Conservation (phyloP, 2,888 invertebrate genomes). For the Xiphydria camelus region DNA sequence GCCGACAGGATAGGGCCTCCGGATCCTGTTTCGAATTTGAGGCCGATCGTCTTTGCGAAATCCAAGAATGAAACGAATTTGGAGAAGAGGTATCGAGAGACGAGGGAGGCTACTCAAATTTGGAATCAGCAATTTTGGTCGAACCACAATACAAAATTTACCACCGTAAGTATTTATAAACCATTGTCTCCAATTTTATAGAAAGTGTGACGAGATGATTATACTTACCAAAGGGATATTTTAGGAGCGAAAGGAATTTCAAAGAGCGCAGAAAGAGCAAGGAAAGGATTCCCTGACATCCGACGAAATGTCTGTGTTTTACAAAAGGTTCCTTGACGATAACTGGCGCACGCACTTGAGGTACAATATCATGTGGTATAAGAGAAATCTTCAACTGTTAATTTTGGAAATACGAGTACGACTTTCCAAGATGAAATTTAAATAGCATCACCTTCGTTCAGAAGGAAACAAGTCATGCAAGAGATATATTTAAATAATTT, state of each 20-base stretch:
- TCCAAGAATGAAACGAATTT: slow-evolving; percentile 68
- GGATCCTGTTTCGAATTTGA: slow-evolving; percentile 77
- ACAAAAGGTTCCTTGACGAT: slow-evolving; percentile 81
- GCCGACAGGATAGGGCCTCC: slow-evolving; percentile 78
- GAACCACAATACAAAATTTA: slow-evolving; percentile 76
- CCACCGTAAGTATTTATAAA: slow-evolving; percentile 61
- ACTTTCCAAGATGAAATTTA: slow-evolving; percentile 41
- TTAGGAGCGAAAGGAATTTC: slow-evolving; percentile 57
- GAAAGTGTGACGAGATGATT: too few species aligned
- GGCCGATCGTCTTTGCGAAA: slow-evolving; percentile 70
- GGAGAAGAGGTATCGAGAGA: slow-evolving; percentile 67
- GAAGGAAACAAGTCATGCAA: too few species aligned
- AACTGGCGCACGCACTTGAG: slow-evolving; percentile 75
- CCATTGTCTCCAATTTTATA: slow-evolving; percentile 19
- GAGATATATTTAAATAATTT: too few species aligned
- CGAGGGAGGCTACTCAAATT: slow-evolving; percentile 70
- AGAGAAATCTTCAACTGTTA: slow-evolving; percentile 71
- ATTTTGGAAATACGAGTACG: slow-evolving; percentile 66
- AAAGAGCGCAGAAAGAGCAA: slow-evolving; percentile 40
- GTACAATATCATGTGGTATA: slow-evolving; percentile 86
- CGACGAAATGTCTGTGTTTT: slow-evolving; percentile 88
- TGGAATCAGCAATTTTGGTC: slow-evolving; percentile 90
- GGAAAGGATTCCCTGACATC: slow-evolving; percentile 66
- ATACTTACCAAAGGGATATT: too few species aligned
- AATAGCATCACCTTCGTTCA: too few species aligned